Evolutionary conservation across 2,797 vertebrate genomes (phyloP).

Genomic region (Tadarida brasiliensis): DNA sequence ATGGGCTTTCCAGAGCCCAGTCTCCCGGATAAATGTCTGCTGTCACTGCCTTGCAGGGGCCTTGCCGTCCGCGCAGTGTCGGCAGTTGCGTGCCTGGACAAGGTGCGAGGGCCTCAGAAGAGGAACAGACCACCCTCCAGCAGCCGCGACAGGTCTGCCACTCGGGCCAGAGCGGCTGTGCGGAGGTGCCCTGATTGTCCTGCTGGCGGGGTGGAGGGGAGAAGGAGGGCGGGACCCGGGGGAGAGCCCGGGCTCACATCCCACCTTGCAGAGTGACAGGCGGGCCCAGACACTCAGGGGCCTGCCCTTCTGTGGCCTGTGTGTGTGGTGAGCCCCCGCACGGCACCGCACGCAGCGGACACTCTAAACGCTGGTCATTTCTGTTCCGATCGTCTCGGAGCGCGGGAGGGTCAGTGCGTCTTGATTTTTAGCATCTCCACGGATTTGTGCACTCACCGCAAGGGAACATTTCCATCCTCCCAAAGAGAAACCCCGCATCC

Average conservation of each 20-base stretch:
- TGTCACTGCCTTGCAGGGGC: neutral
- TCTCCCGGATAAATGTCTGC: constrained; percentile 15
- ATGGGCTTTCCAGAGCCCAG: neutral
- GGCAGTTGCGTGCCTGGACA: neutral
- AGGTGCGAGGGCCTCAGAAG: neutral
- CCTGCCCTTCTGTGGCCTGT: neutral
- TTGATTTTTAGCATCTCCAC: rapidly evolving
- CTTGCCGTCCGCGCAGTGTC: neutral
- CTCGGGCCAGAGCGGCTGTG: neutral
- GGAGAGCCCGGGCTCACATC: neutral
- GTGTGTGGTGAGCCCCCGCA: rapidly evolving
- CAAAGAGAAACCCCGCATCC: neutral
- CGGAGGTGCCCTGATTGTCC: rapidly evolving
- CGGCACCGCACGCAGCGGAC: rapidly evolving
- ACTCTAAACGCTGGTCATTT: rapidly evolving
- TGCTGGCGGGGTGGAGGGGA: rapidly evolving
- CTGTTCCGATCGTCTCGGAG: rapidly evolving
- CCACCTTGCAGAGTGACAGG: neutral
- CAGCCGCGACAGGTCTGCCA: neutral
- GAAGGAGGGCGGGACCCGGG: neutral
- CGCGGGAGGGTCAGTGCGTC: rapidly evolving
- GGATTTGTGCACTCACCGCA: neutral
- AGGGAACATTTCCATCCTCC: neutral
- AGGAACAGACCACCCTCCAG: rapidly evolving
- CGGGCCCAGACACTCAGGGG: neutral